Percentiles rank a stretch among this genome's conserved stretches.
These are phyloP conservation scores for Drosophila funebris DNA, from an alignment of 1,140 invertebrate genomes.

Conservation along the genomic window DNA sequence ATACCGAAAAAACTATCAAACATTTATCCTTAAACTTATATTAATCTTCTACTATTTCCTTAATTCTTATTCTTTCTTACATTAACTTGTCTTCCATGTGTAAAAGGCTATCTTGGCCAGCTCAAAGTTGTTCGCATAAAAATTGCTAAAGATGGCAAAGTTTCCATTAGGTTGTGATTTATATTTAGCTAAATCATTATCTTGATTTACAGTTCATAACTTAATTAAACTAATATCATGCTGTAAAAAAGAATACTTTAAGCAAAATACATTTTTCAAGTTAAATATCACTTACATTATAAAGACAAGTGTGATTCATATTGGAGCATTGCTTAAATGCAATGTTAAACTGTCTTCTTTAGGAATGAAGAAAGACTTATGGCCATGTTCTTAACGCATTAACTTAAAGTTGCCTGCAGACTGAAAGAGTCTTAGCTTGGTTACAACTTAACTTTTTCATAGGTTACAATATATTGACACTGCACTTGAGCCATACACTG, in stretches of 20 bases:
- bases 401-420: conserved; percentile 19
- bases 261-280: background rate
- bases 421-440: too few species aligned
- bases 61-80: too few species aligned
- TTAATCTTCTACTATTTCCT: too few species aligned
- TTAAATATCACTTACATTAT: conserved; percentile 14
- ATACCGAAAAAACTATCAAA: too few species aligned
- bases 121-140: background rate
- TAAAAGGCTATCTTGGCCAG: background rate
- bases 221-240: conserved; percentile 52
- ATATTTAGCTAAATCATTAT: conserved; percentile 13
- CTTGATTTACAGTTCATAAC: conserved; percentile 45
- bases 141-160: conserved; percentile 16
- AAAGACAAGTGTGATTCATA: conserved; percentile 40
- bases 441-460: background rate
- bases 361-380: conserved; percentile 29
- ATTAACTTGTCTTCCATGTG: background rate
- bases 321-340: background rate
- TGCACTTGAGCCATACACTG: conserved; percentile 24
- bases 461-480: conserved; percentile 43
- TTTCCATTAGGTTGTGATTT: conserved; percentile 40
- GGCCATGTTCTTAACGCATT: conserved; percentile 17
- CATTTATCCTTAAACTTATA: too few species aligned
- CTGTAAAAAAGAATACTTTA: conserved; percentile 5
- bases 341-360: background rate